These are phyloP conservation scores for Nebria salina DNA, from an alignment of 2,888 invertebrate genomes.

Conservation along the genomic window DNA sequence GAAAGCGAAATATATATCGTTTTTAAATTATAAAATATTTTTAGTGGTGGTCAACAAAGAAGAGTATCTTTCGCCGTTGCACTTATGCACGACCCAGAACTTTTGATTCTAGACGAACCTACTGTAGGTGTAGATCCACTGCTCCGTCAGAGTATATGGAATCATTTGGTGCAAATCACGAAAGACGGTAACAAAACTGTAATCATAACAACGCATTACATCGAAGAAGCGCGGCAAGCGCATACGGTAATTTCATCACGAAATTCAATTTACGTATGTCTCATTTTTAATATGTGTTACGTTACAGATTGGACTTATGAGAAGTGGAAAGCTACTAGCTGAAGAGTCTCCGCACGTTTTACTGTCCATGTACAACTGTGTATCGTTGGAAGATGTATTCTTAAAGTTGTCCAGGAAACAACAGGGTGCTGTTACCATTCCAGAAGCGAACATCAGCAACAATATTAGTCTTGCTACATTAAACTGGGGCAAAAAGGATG, in stretches of 20 bases:
- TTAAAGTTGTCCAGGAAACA: constrained; percentile 87
- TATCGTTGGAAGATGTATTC: constrained; percentile 91
- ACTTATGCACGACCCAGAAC: constrained; percentile 90
- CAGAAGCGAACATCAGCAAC: constrained; percentile 74
- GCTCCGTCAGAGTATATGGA: constrained; percentile 92
- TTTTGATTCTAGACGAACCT: constrained; percentile 91
- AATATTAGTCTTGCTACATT: constrained; percentile 84
- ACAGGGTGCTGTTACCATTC: constrained; percentile 55
- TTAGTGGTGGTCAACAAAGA: constrained; percentile 89
- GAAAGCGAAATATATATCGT: no score
- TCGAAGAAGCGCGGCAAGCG: constrained; percentile 93
- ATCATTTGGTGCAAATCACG: constrained; percentile 89
- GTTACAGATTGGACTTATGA: constrained; percentile 90
- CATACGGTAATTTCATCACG: constrained; percentile 71
- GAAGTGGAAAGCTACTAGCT: constrained; percentile 88
- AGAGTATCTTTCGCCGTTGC: constrained; percentile 93
- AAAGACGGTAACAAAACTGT: constrained; percentile 92
- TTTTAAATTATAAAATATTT: constrained; percentile 23
- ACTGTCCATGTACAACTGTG: constrained; percentile 83
- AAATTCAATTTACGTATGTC: not conserved
- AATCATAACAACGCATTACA: constrained; percentile 93
- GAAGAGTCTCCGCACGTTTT: constrained; percentile 89
- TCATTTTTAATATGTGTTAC: not conserved
- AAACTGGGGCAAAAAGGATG: constrained; percentile 84
- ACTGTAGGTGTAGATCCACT: constrained; percentile 94